Conservation (phyloP, 2,797 vertebrate species). For the Sarcophilus harrisii region DNA sequence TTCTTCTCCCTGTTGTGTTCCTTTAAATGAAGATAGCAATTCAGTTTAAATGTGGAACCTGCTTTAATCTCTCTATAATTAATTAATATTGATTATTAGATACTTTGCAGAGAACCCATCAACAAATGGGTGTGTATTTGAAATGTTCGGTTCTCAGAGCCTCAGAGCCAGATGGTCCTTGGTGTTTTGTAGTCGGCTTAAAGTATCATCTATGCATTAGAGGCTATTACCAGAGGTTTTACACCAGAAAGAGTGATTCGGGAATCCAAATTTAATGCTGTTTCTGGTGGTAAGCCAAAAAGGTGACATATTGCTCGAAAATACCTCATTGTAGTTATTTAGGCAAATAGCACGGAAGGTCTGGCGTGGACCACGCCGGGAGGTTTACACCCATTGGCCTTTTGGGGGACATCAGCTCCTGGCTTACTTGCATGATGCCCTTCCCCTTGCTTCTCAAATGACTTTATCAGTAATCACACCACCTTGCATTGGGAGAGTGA, state of each 20-base stretch:
- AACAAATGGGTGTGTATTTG: conserved; percentile 43
- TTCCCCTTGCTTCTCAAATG: background rate
- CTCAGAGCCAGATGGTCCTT: conserved; percentile 50
- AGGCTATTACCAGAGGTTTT: conserved; percentile 47
- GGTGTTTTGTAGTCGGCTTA: conserved; percentile 59
- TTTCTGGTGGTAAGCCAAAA: conserved; percentile 62
- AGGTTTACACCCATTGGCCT: background rate
- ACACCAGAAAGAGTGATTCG: conserved; percentile 49
- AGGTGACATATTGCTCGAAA: conserved; percentile 65
- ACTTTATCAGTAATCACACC: background rate
- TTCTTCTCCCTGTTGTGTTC: background rate
- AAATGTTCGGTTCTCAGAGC: conserved; percentile 38
- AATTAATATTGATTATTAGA: conserved; percentile 63
- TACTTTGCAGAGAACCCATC: conserved; percentile 50
- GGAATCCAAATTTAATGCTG: conserved; percentile 55
- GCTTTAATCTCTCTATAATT: conserved; percentile 50
- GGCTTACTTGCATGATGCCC: conserved; percentile 30
- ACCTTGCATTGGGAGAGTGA: background rate
- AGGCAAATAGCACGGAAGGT: conserved; percentile 47
- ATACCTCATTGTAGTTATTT: conserved; percentile 53
- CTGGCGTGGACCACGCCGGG: background rate
- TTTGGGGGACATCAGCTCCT: background rate
- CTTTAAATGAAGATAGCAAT: conserved; percentile 52
- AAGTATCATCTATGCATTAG: conserved; percentile 57
- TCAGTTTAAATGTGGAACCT: conserved; percentile 57